Conservation (phyloP, 2,113 vertebrate species). For the Hypocryptadius cinnamomeus region DNA sequence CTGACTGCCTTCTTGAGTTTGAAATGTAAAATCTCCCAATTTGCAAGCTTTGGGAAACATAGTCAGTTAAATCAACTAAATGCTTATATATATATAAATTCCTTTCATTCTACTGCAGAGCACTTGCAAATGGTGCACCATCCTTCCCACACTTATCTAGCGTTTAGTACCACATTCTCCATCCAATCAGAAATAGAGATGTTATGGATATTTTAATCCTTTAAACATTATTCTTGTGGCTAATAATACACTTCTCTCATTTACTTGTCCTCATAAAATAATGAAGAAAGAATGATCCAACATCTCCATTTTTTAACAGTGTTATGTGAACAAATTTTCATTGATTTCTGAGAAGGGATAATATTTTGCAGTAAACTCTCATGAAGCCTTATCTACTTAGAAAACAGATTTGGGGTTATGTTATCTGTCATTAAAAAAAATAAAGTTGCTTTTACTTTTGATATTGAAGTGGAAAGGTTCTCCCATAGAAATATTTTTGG, state of each 20-base stretch:
- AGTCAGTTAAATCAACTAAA: constrained; percentile 8
- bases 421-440: neutral
- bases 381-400: neutral
- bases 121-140: neutral
- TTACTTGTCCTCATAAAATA: neutral
- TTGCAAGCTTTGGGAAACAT: neutral
- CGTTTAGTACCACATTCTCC: neutral
- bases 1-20: neutral
- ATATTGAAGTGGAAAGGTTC: neutral
- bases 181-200: neutral
- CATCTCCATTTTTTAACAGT: neutral
- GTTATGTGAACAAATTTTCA: neutral
- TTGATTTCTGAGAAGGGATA: neutral
- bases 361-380: neutral
- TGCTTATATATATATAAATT: neutral
- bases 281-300: neutral
- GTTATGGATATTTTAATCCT: neutral
- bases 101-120: neutral
- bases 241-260: neutral
- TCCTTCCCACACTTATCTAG: neutral
- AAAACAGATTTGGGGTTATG: neutral
- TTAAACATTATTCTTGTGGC: neutral
- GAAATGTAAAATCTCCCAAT: neutral
- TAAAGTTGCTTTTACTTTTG: neutral
- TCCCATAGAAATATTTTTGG: neutral